Evolutionary conservation across 1,140 invertebrate genomes (phyloP), one percentile per base, ranked within the genome.

Genomic region (Drosophila tsacasi): DNA sequence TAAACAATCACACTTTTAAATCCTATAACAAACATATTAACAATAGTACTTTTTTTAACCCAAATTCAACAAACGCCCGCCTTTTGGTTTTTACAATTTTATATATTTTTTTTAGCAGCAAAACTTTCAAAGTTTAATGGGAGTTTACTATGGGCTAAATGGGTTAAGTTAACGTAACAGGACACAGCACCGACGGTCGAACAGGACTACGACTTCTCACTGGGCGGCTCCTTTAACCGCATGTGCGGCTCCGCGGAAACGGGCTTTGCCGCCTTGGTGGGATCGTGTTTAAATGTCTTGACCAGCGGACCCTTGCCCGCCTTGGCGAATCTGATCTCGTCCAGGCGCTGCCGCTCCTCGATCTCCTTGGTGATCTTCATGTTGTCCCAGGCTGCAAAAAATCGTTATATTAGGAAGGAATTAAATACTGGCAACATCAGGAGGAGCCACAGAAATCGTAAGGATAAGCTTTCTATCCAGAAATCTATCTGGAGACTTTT

Each of bases 261-360:
- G 79, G 85, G 87, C 37, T 49, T 82, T 44, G 92, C 76, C 5
- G 40, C 21, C 90, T 95, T 95, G 47, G 97, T 98, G 25, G 98
- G 98, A 93, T 99, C 96, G 91, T 95, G 96, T 93, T 97, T 96
- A 87, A 95, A 99, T 0, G 98, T 99, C 93, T 97, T 98, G 23
- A 95, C 94, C 47, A 98, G 79, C 0, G 98, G 96, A 4, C 97
- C 97, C 92, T 95, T 95, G 35, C 97, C 98, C 12, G 98, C 97
- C 93, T 95, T 95, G 72, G 95, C 95, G 91, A 99, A 99, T 54
- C 95, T 95, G 57, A 97, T 94, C 79, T 96, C 95, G 93, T 99
- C 97, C 52, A 97, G 93, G 72, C 95, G 93, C 79, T 96, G 94
- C 66, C 97, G 94, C 49, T 98, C 96, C 79, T 96, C 95, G 52